Conservation (phyloP, 2,113 vertebrate genomes). For the Pseudonaja textilis region DNA sequence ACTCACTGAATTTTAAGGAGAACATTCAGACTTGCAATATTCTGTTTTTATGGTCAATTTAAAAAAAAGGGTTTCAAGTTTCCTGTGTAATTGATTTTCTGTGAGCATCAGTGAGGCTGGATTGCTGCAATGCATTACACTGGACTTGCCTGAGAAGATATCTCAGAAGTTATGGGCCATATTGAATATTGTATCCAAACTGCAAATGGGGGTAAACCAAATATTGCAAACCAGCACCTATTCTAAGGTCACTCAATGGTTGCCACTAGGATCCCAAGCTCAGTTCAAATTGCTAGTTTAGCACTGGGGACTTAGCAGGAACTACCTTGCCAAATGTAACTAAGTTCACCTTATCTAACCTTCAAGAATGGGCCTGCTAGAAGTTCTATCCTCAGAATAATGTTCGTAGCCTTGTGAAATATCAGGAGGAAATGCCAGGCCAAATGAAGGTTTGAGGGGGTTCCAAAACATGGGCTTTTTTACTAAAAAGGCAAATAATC, state of each 20-base stretch:
- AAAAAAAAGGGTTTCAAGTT: neutral
- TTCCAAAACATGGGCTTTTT: neutral
- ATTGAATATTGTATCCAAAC: neutral
- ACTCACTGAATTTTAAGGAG: neutral
- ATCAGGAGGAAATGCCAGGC: neutral
- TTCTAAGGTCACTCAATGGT: neutral
- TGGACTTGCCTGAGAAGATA: neutral
- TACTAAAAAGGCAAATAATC: neutral
- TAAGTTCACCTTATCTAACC: neutral
- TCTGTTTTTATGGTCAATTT: neutral
- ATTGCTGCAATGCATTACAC: neutral
- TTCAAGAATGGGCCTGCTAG: neutral
- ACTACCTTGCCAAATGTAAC: neutral
- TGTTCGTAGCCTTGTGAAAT: neutral
- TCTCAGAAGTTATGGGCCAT: neutral
- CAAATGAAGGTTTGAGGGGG: neutral
- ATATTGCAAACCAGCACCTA: neutral
- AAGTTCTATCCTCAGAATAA: neutral
- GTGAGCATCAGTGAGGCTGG: neutral
- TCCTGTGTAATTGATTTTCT: neutral
- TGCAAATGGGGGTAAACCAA: neutral
- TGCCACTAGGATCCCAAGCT: neutral
- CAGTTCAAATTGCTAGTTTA: neutral
- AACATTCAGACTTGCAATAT: neutral
- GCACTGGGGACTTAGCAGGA: neutral